Evolutionary conservation across 1,140 invertebrate genomes (phyloP), one percentile per base, ranked within the genome.

Genomic region (Ctenoplectra terminalis): DNA sequence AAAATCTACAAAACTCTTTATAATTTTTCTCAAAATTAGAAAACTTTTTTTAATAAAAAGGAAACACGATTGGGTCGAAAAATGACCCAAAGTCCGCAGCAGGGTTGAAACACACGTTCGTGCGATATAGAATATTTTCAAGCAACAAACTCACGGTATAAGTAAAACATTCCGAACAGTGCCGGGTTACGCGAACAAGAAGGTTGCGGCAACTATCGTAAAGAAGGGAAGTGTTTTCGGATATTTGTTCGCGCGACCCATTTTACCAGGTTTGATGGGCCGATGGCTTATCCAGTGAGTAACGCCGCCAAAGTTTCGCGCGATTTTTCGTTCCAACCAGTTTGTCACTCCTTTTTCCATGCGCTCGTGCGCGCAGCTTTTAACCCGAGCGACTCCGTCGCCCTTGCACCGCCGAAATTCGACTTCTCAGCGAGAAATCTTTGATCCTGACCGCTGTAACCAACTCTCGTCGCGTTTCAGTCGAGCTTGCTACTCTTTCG

Each of bases 271-370:
- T 73, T 77, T 50, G 79, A 72, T 69, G 52, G 34, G 29, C 34
- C 84, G 43, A 7, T 20, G 71, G 64, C 69, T 82, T 82, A 86
- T 86, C 80, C 74, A 56, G 50, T 86, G 85, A 86, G 50, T 82
- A 86, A 86, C 60, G 52, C 9, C 37, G 34, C 9, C 26, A 64
- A 86, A 86, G 60, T 86, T 85, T 15, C 69, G 20, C 31, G n/a
- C 26, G 69, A 86, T 85, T 85, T 86, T 82, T 85, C 46, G 63
- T 8, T 48, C 37, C 56, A 50, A 26, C 31, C 73, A 63, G 64
- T 86, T 75, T 81, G 64, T 82, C 84, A 52, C 61, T 73, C 43
- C 60, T 63, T 50, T 82, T 73, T 70, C 78, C 37, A 11, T 5
- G 7, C 7, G 23, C 23, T 73, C 60, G n/a, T 15, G 50, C 5